Conservation (phyloP, 1,140 invertebrate genomes). For the Tribolium madens region DNA sequence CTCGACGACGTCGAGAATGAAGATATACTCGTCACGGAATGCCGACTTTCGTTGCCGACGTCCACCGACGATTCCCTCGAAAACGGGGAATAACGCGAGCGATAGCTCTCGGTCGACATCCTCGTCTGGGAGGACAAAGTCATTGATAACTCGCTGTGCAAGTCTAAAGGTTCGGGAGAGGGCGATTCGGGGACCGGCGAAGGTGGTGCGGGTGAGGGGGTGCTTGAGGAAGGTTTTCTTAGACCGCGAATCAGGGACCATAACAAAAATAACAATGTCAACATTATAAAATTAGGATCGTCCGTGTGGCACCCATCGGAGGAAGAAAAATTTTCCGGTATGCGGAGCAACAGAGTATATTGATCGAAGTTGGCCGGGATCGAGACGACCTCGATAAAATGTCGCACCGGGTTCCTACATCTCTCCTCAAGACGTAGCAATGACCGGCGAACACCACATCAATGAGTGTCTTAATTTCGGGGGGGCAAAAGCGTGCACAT, state of each 20-base stretch:
- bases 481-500: background rate
- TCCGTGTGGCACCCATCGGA: constrained; percentile 18
- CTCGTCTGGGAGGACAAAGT: constrained; percentile 56
- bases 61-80: constrained; percentile 64
- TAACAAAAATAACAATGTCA: constrained; percentile 66
- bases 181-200: constrained; percentile 40
- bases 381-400: constrained; percentile 15
- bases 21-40: constrained; percentile 63
- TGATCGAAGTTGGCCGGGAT: constrained; percentile 44
- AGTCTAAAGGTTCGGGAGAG: constrained; percentile 58
- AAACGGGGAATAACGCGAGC: constrained; percentile 59
- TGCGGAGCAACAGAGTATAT: constrained; percentile 50
- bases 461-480: background rate
- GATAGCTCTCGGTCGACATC: constrained; percentile 57
- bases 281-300: constrained; percentile 60
- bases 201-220: constrained; percentile 48
- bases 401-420: constrained; percentile 11
- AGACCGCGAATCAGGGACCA: constrained; percentile 65
- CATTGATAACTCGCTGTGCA: constrained; percentile 56
- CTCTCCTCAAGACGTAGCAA: background rate
- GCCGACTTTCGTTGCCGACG: constrained; percentile 62
- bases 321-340: background rate
- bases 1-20: constrained; percentile 63
- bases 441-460: background rate
- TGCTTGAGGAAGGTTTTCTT: constrained; percentile 52